Conservation (phyloP, 2,797 vertebrate species). For the Trematomus bernacchii region DNA sequence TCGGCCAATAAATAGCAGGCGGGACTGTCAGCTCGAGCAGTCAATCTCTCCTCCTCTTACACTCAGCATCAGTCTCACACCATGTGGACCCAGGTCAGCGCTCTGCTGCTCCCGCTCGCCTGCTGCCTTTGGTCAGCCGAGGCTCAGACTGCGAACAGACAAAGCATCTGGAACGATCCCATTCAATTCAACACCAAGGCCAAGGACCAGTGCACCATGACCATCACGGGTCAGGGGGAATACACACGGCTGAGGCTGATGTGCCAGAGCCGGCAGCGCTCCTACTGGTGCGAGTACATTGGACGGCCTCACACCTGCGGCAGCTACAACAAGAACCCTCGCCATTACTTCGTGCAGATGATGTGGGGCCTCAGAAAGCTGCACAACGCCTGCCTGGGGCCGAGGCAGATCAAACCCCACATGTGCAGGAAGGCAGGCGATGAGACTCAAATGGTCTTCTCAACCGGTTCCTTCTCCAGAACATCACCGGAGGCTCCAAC, state of each 20-base stretch:
- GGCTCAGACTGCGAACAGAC: conserved; percentile 72
- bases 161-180: conserved; percentile 79
- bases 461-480: conserved; percentile 59
- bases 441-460: conserved; percentile 85
- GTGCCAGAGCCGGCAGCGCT: conserved; percentile 74
- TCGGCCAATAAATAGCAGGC: conserved; percentile 76
- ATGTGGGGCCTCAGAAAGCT: conserved; percentile 84
- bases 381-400: conserved; percentile 81
- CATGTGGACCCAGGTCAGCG: conserved; percentile 82
- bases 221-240: conserved; percentile 75
- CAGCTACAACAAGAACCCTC: conserved; percentile 85
- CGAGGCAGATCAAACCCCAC: conserved; percentile 75
- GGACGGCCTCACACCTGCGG: conserved; percentile 85
- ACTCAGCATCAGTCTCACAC: conserved; percentile 48
- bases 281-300: conserved; percentile 89
- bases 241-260: conserved; percentile 81
- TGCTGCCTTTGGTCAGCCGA: conserved; percentile 74
- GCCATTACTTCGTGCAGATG: conserved; percentile 88
- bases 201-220: conserved; percentile 84
- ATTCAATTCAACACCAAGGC: conserved; percentile 85
- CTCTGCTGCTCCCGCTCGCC: conserved; percentile 77
- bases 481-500: conserved; percentile 36
- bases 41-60: conserved; percentile 50
- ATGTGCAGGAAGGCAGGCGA: conserved; percentile 86
- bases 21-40: conserved; percentile 38